Evolutionary conservation across 2,888 invertebrate species (phyloP), one percentile per base, ranked within the genome.

Genomic region (Baccha elongata): DNA sequence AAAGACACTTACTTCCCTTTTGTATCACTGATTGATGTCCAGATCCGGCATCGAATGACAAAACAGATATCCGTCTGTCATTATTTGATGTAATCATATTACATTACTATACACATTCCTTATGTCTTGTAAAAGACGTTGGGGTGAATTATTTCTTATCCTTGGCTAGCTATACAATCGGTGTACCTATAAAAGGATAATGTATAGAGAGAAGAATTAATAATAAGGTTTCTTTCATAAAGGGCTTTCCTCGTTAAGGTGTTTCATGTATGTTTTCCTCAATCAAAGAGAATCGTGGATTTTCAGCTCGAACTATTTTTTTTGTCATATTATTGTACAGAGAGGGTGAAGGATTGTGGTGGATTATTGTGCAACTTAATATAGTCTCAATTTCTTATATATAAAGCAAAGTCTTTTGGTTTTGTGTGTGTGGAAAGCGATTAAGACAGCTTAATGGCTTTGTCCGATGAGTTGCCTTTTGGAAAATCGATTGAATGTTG

Each of bases 281-380:
- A 64, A 73, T 79, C 79, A 79, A 79, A 79, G 79, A 53, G 73
- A 79, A 79, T 62, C 55, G 55, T 79, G 62, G 79, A 64, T 79
- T 73, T 79, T 74, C 79, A 60, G 46, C 68, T 79, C 62, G 53
- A 68, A 74, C 32, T 62, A 40, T 17, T 37, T 64, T 72, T 46
- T 26, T 46, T 37, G 46, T 58, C 8, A 46, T 52, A 11, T 19
- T 42, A 37, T 55, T 44, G 11, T 60, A 3, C 29, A 10, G 13
- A 1, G 1, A 15, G 35, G 46, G 48, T 37, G 35, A 62, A 71
- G 60, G 71, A 71, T 71, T 71, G 71, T 37, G 71, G 71, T 71
- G 52, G 71, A 71, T 71, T 71, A 71, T 71, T 58, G 50, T 19
- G 29, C 19, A 62, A 71, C 60, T 62, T 40, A 71, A 60, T 71